Evolutionary conservation across 2,113 vertebrate genomes (phyloP), one percentile per base, ranked within the genome.

Genomic region (Rhombomys opimus): DNA sequence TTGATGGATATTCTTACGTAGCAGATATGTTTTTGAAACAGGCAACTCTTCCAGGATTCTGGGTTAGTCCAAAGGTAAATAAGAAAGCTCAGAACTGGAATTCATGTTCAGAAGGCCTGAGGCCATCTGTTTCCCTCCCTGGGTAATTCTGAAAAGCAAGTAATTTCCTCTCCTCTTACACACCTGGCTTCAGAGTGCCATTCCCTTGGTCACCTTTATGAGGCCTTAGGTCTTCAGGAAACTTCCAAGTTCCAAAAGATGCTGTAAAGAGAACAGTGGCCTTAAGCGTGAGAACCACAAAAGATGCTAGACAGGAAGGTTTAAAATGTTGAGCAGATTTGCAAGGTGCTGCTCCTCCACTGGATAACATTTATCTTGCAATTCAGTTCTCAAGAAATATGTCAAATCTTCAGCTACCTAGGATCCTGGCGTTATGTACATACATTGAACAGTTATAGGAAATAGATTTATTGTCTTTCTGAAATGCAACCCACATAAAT

Each of bases 161-260:
- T 22, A 8, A 0, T 89, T 91, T 81, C 32, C 14, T 77, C 10
- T 81, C 35, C 14, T 70, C 23, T 17, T 73, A 30, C 30, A 85
- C 41, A 23, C 14, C 35, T 72, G 80, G 38, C 78, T 38, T 70
- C 38, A 54, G 41, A 75, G 23, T 11, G 52, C 0, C 23, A 59
- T 76, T 52, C 41, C 25, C 73, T 82, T 67, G 32, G 67, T 94
- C 75, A 87, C 3, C 54, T 97, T 50, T 59, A 1, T 20, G 35
- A 13, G 2, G 52, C 92, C 46, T 87, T 52, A 67, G 63, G 35
- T 89, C 92, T 91, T 67, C 32, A 93, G 90, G 52, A 97, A 89
- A 46, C 30, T 75, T 94, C 81, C 8, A 93, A 93, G 75, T 97
- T 97, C 96, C 76, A 85, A 85, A 96, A 93, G 75, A 81, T 67